Evolutionary conservation across 2,888 invertebrate genomes (phyloP), one percentile per base, ranked within the genome.

Genomic region (Rhimphoctona megacephalus): DNA sequence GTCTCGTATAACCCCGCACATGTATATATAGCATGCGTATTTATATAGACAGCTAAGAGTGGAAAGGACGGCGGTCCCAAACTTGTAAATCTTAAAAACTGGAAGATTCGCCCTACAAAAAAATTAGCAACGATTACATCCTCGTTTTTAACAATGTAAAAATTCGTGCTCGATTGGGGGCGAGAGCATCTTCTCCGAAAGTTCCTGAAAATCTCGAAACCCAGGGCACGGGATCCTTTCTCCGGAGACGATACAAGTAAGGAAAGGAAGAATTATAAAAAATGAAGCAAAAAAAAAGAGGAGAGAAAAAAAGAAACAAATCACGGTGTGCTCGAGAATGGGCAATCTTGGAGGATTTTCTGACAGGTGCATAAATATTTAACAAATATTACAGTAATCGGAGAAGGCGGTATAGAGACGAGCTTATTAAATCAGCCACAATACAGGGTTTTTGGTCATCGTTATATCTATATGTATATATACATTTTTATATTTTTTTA

Each of bases 251-350:
- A 72, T 39, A 17, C 22, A 64, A 64, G 73, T 36, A n/a, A 66
- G 54, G 49, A 33, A 49, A 83, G 66, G 39, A 76, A 49, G 66
- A 57, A 86, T 72, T 78, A 61, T 77, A 14, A 57, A 79, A 61
- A 49, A 81, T 46, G 66, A 67, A 72, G 4, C 5, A 69, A 52
- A 70, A 73, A 66, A 81, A 52, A 36, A 19, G 19, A 52, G 93
- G 95, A 92, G 54, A 17, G 57, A 90, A 90, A 87, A 87, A 89
- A 86, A 90, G 14, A 30, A 30, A 22, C 36, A 22, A 33, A 90
- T 67, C 30, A 78, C 72, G 52, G 39, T 61, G 81, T 30, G 22
- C 61, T 43, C 52, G 61, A 54, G 80, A 77, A 79, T 54, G 57
- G 72, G 66, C 70, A 36, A 83, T 86, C 72, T 83, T 78, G 69